A percentile compares a stretch with the other conserved stretches of the same genome.
Evolutionary conservation across 2,888 invertebrate species (phyloP).

Genomic region (Unio delphinus): DNA sequence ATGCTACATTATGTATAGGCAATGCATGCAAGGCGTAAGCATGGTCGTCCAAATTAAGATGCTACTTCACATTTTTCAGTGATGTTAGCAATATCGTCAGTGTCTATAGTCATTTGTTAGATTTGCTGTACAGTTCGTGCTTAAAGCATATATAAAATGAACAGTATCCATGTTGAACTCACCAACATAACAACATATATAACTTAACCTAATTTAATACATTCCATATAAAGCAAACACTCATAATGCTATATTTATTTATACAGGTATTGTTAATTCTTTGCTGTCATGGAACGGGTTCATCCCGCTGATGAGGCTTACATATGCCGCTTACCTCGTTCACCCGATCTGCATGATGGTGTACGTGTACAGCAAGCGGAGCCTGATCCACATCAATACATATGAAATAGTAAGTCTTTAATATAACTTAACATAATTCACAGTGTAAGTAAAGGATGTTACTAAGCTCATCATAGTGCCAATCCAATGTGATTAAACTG

Average conservation of each 20-base stretch:
- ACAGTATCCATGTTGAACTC: too few relatives aligned
- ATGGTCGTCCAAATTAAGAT: too few relatives aligned
- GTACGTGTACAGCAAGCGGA: constrained; percentile 45
- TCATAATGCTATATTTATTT: not conserved
- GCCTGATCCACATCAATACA: constrained; percentile 47
- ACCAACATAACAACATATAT: not conserved
- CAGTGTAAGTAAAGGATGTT: too few relatives aligned
- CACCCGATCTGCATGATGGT: constrained; percentile 64
- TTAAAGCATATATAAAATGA: not conserved
- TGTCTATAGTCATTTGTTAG: too few relatives aligned
- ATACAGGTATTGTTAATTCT: constrained; percentile 81
- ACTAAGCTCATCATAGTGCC: too few relatives aligned
- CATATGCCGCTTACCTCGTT: constrained; percentile 91
- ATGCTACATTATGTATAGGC: too few relatives aligned
- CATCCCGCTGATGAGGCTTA: constrained; percentile 90
- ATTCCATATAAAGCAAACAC: not conserved
- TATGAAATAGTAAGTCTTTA: constrained; percentile 46
- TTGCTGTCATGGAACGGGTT: constrained; percentile 87
- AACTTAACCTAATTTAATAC: not conserved
- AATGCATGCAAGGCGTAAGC: too few relatives aligned
- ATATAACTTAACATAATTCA: too few relatives aligned
- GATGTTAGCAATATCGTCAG: too few relatives aligned
- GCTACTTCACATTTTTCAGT: too few relatives aligned
- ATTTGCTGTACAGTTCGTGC: not conserved
- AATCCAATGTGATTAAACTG: too few relatives aligned